These are phyloP conservation scores for Empis stercorea DNA, from an alignment of 2,888 invertebrate genomes.

Conservation along the genomic window DNA sequence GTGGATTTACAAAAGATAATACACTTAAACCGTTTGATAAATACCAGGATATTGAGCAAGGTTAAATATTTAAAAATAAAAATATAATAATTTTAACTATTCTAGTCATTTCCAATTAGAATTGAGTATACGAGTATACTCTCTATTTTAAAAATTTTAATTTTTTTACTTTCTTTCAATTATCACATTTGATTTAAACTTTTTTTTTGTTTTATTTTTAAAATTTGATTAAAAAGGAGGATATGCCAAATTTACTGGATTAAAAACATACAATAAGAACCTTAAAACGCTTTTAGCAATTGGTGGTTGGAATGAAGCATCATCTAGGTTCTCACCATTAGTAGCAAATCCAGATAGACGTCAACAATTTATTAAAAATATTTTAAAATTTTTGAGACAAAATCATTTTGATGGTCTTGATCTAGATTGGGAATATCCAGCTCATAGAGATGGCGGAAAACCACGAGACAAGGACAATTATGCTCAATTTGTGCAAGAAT, in stretches of 20 bases:
- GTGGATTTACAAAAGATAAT: slow-evolving; percentile 83
- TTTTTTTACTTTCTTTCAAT: too few species aligned
- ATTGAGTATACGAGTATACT: too few species aligned
- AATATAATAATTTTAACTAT: too few species aligned
- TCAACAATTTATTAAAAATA: slow-evolving; percentile 69
- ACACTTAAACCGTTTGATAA: slow-evolving; percentile 86
- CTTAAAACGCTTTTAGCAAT: slow-evolving; percentile 83
- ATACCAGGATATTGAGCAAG: slow-evolving; percentile 92
- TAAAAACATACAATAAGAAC: slow-evolving; percentile 86
- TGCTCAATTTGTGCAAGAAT: slow-evolving; percentile 73
- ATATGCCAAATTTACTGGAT: slow-evolving; percentile 83
- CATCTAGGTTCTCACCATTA: slow-evolving; percentile 73
- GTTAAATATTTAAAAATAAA: slow-evolving; percentile 39
- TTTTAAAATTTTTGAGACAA: slow-evolving; percentile 73
- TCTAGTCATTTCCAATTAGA: too few species aligned
- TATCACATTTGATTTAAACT: too few species aligned
- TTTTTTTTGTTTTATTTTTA: too few species aligned
- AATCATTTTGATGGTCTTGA: slow-evolving; percentile 90
- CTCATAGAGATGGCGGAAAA: slow-evolving; percentile 49
- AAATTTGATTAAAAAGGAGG: slow-evolving; percentile 52
- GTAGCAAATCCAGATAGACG: slow-evolving; percentile 65
- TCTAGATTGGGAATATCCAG: slow-evolving; percentile 66
- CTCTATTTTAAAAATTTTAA: too few species aligned
- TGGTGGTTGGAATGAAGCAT: slow-evolving; percentile 90
- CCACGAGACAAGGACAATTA: slow-evolving; percentile 78